A percentile compares a stretch with the other conserved stretches of the same genome.
phyloP scores from a whole-genome alignment of 2,888 invertebrate species.

The Acanthoscelides obtectus region DNA sequence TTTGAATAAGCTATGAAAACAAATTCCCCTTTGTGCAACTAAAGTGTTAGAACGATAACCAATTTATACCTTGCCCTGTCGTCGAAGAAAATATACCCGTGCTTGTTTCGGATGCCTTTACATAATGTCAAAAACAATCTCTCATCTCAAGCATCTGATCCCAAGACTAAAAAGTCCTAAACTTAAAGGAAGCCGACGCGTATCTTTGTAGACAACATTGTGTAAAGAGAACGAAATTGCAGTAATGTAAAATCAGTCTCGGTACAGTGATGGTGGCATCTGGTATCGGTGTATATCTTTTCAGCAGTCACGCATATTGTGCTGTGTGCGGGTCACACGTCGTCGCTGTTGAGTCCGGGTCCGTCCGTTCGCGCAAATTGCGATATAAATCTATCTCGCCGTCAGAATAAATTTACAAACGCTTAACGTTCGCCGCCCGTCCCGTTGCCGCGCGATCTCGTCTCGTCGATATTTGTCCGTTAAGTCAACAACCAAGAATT shows the following conservation, averaged over 20 bases:
- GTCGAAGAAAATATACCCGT: no score
- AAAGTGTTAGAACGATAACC: no score
- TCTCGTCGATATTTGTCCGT: constrained; percentile 18
- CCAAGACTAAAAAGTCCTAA: no score
- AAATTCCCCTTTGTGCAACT: no score
- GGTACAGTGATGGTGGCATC: not conserved
- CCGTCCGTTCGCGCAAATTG: constrained; percentile 13
- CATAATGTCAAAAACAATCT: no score
- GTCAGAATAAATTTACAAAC: constrained; percentile 18
- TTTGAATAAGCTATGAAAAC: no score
- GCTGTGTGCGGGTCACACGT: constrained; percentile 6
- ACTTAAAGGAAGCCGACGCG: no score
- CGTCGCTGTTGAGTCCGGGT: not conserved
- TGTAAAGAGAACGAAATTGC: not conserved
- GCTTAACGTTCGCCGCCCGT: constrained; percentile 17
- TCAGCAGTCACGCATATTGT: not conserved
- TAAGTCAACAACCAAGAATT: constrained; percentile 18
- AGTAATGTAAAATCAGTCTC: not conserved
- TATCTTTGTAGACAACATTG: no score
- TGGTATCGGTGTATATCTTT: not conserved
- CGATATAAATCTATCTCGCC: constrained; percentile 12
- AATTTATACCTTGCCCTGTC: no score
- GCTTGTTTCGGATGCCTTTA: no score
- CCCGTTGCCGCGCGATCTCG: constrained; percentile 14
- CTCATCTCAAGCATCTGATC: no score